These are phyloP conservation scores for Sicus ferrugineus DNA, from an alignment of 2,888 invertebrate genomes.

Conservation along the genomic window DNA sequence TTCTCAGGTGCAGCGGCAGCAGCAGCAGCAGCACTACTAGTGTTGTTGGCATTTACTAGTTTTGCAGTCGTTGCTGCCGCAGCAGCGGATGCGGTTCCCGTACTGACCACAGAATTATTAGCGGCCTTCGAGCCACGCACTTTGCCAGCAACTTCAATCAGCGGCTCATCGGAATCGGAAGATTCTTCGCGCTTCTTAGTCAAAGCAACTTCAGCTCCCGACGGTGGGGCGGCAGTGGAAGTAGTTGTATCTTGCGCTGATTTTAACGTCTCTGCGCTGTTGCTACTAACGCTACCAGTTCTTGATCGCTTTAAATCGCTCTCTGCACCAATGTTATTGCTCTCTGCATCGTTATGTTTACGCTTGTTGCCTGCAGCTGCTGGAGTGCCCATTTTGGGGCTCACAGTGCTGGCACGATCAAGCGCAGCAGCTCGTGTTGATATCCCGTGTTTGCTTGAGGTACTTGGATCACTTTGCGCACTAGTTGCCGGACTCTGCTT, in stretches of 20 bases:
- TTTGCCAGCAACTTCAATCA: constrained; percentile 75
- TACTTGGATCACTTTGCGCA: constrained; percentile 38
- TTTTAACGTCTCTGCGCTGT: constrained; percentile 53
- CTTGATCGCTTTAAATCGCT: constrained; percentile 41
- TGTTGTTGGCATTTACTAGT: neutral
- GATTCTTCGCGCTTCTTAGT: constrained; percentile 64
- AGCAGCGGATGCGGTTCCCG: constrained; percentile 31
- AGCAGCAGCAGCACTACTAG: too few relatives aligned
- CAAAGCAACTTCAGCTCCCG: constrained; percentile 16
- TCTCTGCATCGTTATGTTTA: constrained; percentile 82
- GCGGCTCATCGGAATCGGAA: constrained; percentile 83
- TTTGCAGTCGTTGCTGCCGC: neutral
- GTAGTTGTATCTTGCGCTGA: neutral
- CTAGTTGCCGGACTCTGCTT: constrained; percentile 55
- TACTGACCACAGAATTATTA: neutral
- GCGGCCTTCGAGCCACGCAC: constrained; percentile 66
- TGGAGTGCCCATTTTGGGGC: constrained; percentile 49
- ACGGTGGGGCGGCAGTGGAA: constrained; percentile 18
- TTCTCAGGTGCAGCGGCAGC: constrained; percentile 28
- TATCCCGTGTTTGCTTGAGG: constrained; percentile 43
- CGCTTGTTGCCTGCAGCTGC: constrained; percentile 66
- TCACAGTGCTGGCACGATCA: constrained; percentile 48
- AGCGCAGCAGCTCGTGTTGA: constrained; percentile 42
- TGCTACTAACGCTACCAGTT: constrained; percentile 55
- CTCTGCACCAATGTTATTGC: constrained; percentile 55